Evolutionary conservation across 2,113 vertebrate species (phyloP).

Genomic region (Trinectes maculatus): DNA sequence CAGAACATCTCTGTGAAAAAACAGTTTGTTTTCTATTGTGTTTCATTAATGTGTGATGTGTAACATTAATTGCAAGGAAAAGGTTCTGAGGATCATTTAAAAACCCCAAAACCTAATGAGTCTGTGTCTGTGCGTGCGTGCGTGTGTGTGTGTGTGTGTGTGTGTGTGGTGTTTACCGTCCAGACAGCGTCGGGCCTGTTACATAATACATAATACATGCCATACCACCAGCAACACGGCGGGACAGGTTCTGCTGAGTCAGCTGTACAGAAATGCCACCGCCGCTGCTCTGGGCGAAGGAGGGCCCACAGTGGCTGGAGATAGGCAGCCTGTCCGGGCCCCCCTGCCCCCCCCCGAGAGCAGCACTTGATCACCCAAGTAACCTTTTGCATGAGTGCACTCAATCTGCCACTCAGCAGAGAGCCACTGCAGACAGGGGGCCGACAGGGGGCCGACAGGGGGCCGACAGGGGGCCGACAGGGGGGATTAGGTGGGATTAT

Average conservation of each 20-base stretch:
- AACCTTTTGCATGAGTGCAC: conserved; percentile 73
- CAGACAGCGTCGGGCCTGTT: conserved; percentile 42
- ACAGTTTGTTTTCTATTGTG: no score
- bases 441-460: conserved; percentile 70
- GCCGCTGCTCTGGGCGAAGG: conserved; percentile 23
- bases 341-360: conserved; percentile 29
- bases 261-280: conserved; percentile 38
- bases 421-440: conserved; percentile 62
- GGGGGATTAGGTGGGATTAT: conserved; percentile 75
- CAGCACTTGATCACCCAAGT: conserved; percentile 65
- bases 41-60: no score
- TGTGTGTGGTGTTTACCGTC: conserved; percentile 11
- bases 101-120: no score
- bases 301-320: conserved; percentile 26
- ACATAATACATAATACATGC: conserved; percentile 73
- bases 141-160: conserved; percentile 17
- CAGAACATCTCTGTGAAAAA: no score
- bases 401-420: conserved; percentile 66
- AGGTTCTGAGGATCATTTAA: no score
- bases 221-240: conserved; percentile 26
- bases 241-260: conserved; percentile 61
- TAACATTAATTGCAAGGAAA: no score
- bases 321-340: conserved; percentile 23
- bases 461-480: conserved; percentile 71
- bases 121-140: no score